A percentile compares a stretch with the other conserved stretches of the same genome.
phyloP scores from a whole-genome alignment of 2,888 invertebrate genomes.

The Arctia plantaginis region DNA sequence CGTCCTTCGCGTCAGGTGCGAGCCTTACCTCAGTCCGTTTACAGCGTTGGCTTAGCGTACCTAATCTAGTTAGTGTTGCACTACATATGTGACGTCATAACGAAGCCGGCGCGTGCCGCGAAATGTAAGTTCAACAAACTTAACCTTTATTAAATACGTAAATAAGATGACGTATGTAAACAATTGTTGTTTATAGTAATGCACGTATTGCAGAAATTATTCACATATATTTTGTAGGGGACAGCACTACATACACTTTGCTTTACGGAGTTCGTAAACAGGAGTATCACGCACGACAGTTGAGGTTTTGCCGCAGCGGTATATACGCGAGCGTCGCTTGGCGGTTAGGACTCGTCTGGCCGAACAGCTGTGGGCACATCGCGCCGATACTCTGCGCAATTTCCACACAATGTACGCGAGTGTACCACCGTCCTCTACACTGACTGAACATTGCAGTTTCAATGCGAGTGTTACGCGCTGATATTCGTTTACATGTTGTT shows the following conservation, averaged over 20 bases:
- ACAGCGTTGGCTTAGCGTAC: slow-evolving; percentile 73
- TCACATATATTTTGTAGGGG: slow-evolving; percentile 13
- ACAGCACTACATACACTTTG: slow-evolving; percentile 29
- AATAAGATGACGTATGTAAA: slow-evolving; percentile 45
- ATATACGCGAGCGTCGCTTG: slow-evolving; percentile 68
- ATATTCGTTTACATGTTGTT: slow-evolving; percentile 40
- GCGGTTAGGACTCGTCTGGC: slow-evolving; percentile 74
- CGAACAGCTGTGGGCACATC: slow-evolving; percentile 53
- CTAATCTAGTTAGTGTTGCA: slow-evolving; percentile 82
- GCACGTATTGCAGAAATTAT: slow-evolving; percentile 31
- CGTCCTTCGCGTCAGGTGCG: slow-evolving; percentile 60
- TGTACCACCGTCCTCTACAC: slow-evolving; percentile 34
- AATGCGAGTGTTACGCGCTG: slow-evolving; percentile 43
- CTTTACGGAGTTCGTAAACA: slow-evolving; percentile 42
- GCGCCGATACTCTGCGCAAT: slow-evolving; percentile 80
- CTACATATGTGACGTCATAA: slow-evolving; percentile 70
- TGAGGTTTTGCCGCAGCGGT: slow-evolving; percentile 50
- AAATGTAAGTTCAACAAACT: slow-evolving; percentile 83
- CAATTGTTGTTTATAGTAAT: slow-evolving; percentile 51
- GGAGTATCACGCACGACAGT: slow-evolving; percentile 50
- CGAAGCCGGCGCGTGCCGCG: slow-evolving; percentile 71
- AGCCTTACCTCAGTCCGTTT: slow-evolving; percentile 61
- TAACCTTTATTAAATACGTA: slow-evolving; percentile 62
- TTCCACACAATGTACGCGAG: slow-evolving; percentile 55
- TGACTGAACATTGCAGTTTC: slow-evolving; percentile 56